Percentiles rank a stretch among this genome's conserved stretches.
These are phyloP conservation scores for Cyprinodon tularosa DNA, from an alignment of 2,113 vertebrate species.

Conservation along the genomic window DNA sequence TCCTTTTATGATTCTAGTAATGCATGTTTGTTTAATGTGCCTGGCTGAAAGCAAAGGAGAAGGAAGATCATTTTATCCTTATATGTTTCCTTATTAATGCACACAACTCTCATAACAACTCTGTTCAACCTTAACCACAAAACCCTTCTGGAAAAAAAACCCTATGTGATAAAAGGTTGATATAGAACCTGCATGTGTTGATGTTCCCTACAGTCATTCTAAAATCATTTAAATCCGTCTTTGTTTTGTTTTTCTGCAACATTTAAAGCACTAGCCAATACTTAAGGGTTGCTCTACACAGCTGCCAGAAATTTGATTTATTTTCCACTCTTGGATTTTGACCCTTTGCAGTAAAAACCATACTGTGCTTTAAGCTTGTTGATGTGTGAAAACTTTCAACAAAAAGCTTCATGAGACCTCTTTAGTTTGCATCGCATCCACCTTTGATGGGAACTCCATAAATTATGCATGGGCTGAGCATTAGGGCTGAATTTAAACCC, in stretches of 20 bases:
- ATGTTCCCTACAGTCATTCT: conserved; percentile 24
- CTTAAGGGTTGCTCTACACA: conserved; percentile 4
- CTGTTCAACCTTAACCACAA: conserved; percentile 45
- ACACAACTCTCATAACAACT: conserved; percentile 48
- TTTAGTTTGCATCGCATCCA: conserved; percentile 74
- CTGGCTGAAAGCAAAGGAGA: conserved; percentile 26
- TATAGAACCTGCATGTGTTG: conserved; percentile 7
- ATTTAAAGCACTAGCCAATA: conserved; percentile 25
- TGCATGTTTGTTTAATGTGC: conserved; percentile 59
- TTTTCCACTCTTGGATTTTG: conserved; percentile 35
- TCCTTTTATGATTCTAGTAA: conserved; percentile 76
- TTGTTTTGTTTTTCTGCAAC: conserved; percentile 26
- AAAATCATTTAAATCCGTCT: conserved; percentile 30
- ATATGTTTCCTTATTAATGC: conserved; percentile 31
- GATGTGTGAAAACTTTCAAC: conserved; percentile 76
- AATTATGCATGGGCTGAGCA: conserved; percentile 79
- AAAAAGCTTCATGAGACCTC: conserved; percentile 71
- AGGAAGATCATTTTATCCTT: conserved; percentile 46
- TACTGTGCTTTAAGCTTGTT: conserved; percentile 66
- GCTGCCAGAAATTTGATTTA: conserved; percentile 14
- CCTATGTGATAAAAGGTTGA: conserved; percentile 31
- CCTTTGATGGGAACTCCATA: conserved; percentile 78
- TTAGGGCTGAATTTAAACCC: conserved; percentile 77
- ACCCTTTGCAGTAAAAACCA: conserved; percentile 61
- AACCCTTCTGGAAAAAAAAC: conserved; percentile 52